phyloP scores from a whole-genome alignment of 2,113 vertebrate species.

The Riparia riparia region DNA sequence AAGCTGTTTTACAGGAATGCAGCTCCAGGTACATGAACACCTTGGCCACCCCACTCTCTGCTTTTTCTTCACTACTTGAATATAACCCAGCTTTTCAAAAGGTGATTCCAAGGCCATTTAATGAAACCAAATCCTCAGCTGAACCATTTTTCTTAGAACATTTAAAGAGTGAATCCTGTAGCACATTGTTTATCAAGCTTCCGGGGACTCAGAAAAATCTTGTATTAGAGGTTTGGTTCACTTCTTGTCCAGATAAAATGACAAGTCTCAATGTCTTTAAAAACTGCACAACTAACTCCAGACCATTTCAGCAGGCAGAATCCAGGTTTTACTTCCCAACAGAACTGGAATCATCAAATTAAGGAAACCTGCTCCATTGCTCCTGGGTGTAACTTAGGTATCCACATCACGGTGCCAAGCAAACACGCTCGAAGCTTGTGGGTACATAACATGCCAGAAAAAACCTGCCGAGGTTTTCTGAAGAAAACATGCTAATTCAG shows the following conservation, averaged over 20 bases:
- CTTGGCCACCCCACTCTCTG: not conserved
- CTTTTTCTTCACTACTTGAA: not conserved
- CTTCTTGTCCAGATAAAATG: not conserved
- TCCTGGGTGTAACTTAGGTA: accelerated
- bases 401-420: not conserved
- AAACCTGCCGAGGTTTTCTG: not conserved
- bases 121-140: slow-evolving; percentile 26
- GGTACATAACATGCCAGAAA: not conserved
- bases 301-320: not conserved
- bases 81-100: not conserved
- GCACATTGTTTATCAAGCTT: not conserved
- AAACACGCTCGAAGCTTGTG: not conserved
- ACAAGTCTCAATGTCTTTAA: not conserved
- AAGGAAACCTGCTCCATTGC: not conserved
- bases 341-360: not conserved
- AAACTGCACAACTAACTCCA: accelerated
- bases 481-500: not conserved
- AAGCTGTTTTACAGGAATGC: not conserved
- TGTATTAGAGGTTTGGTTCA: not conserved
- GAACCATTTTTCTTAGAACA: slow-evolving; percentile 30
- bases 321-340: not conserved
- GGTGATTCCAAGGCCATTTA: slow-evolving; percentile 32
- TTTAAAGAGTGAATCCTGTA: slow-evolving; percentile 27
- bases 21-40: not conserved
- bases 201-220: not conserved